Conservation (phyloP, 2,113 vertebrate genomes). For the Isichthys henryi region DNA sequence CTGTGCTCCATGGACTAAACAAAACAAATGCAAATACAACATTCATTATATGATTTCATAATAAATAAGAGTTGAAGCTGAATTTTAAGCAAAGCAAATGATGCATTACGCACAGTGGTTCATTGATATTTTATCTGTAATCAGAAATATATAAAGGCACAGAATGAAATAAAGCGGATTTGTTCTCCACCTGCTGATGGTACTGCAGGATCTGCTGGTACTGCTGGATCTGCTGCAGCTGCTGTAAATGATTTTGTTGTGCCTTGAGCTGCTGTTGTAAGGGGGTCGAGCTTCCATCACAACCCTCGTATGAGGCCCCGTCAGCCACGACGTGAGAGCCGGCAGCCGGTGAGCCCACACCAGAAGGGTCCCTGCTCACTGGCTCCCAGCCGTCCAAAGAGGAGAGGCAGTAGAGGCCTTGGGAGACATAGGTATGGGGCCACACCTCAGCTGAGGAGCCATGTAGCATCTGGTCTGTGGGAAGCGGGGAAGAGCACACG, state of each 20-base stretch:
- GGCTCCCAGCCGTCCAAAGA: slow-evolving; percentile 95
- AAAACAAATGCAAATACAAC: slow-evolving; percentile 4
- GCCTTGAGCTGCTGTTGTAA: slow-evolving; percentile 58
- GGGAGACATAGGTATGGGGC: slow-evolving; percentile 94
- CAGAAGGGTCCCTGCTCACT: slow-evolving; percentile 78
- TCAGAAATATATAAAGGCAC: not conserved
- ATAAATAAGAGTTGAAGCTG: not conserved
- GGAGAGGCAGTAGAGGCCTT: slow-evolving; percentile 95
- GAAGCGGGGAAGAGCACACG: not conserved
- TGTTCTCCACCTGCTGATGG: slow-evolving; percentile 58
- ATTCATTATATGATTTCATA: not conserved
- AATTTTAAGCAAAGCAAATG: not conserved
- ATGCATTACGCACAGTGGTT: not conserved
- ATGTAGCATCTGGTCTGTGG: slow-evolving; percentile 78
- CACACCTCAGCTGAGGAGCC: slow-evolving; percentile 79
- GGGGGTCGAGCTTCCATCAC: slow-evolving; percentile 53
- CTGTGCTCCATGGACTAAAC: slow-evolving; percentile 57
- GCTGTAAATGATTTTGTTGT: slow-evolving; percentile 62
- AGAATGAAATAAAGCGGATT: not conserved
- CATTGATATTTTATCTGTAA: not conserved
- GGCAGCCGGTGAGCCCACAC: slow-evolving; percentile 77
- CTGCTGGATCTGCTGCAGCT: slow-evolving; percentile 67
- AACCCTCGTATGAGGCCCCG: slow-evolving; percentile 46
- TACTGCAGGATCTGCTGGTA: slow-evolving; percentile 70
- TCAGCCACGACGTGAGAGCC: slow-evolving; percentile 69